phyloP scores from a whole-genome alignment of 2,113 vertebrate genomes.

The Oplegnathus fasciatus region DNA sequence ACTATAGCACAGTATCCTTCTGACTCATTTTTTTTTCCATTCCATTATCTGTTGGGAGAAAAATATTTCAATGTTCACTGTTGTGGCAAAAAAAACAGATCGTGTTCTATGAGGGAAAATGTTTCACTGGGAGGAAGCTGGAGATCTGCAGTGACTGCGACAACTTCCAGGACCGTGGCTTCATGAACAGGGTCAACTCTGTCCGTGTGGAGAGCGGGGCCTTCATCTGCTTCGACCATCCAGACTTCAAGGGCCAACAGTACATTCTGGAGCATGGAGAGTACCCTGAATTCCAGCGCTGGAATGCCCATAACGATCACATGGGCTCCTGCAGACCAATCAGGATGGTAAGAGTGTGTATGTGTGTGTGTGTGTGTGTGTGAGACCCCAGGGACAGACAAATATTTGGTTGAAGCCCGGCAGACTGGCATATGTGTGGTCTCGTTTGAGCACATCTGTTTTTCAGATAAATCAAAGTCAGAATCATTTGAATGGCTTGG shows the following conservation, averaged over 20 bases:
- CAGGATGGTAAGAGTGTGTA: constrained; percentile 87
- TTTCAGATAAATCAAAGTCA: constrained; percentile 15
- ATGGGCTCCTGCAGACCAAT: constrained; percentile 93
- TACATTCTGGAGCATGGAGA: constrained; percentile 92
- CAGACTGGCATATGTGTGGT: constrained; percentile 10
- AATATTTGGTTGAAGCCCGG: constrained; percentile 38
- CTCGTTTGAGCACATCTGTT: constrained; percentile 22
- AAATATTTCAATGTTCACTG: not conserved
- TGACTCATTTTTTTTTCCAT: not conserved
- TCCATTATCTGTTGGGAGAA: not conserved
- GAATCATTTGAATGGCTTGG: not conserved
- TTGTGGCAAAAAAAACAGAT: constrained; percentile 81
- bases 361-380: constrained; percentile 14
- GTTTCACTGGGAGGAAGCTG: constrained; percentile 92
- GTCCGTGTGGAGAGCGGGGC: constrained; percentile 91
- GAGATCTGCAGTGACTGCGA: constrained; percentile 90
- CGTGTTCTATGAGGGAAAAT: constrained; percentile 91
- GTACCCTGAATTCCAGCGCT: constrained; percentile 92
- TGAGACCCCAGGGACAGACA: constrained; percentile 38
- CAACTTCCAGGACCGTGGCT: constrained; percentile 93
- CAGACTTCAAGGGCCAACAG: constrained; percentile 92
- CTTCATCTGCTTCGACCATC: constrained; percentile 92
- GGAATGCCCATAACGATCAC: constrained; percentile 92
- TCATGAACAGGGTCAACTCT: constrained; percentile 93
- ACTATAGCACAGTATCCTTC: not conserved